Conservation (phyloP, 23 tunicate genomes). For the Ascidia mentula region DNA sequence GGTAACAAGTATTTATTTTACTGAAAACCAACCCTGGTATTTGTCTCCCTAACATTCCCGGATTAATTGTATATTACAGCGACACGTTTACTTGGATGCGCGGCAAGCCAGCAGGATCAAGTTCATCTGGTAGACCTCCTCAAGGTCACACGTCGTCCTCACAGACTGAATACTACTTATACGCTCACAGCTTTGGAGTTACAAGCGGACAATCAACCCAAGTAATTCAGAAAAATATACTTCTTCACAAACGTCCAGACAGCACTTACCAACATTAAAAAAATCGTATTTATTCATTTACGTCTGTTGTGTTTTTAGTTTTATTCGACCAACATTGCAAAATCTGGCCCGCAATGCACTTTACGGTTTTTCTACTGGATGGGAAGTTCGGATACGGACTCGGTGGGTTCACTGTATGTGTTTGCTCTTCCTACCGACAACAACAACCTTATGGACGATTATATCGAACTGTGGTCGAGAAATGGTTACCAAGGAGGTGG, state of each 20-base stretch:
- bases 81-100: constrained; percentile 36
- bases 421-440: background rate
- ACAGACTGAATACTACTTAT: constrained; percentile 49
- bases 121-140: constrained; percentile 32
- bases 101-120: constrained; percentile 34
- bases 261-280: background rate
- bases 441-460: background rate
- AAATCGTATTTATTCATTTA: background rate
- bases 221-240: background rate
- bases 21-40: too few relatives aligned
- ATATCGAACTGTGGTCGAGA: constrained; percentile 40
- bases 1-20: constrained; percentile 11
- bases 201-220: background rate
- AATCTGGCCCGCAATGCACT: constrained; percentile 80
- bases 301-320: constrained; percentile 22
- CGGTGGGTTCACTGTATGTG: constrained; percentile 53
- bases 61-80: too few relatives aligned
- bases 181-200: constrained; percentile 39
- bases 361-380: constrained; percentile 85
- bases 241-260: too few relatives aligned
- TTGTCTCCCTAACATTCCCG: too few relatives aligned
- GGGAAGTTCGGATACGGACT: constrained; percentile 52
- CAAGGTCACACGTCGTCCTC: constrained; percentile 28
- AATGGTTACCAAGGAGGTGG: constrained; percentile 43
- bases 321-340: constrained; percentile 39